Evolutionary conservation across 2,797 vertebrate genomes (phyloP), one percentile per base, ranked within the genome.

Genomic region (Paedocypris micromegethes): DNA sequence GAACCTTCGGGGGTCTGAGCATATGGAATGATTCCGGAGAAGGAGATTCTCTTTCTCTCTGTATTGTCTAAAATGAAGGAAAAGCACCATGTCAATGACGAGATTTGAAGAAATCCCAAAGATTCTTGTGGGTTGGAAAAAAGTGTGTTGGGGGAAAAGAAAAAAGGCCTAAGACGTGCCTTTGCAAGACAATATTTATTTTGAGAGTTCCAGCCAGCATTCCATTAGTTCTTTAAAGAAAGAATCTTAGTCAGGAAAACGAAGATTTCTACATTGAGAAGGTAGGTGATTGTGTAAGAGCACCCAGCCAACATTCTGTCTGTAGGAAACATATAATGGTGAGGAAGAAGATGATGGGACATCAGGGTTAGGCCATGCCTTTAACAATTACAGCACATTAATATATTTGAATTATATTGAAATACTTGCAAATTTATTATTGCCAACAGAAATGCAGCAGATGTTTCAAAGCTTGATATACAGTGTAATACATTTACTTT

Each of bases 1-100:
- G 92, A 92, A 99, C 96, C 96, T 99, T 94, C 91, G 93, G 95
- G 92, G 93, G 87, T 86, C 92, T 97, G 94, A 99, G 93, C 96
- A 99, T 99, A 95, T 97, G 95, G 94, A 97, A 97, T 92, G 93
- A 92, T 93, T 98, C 96, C 93, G 94, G 92, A 91, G 95, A 94
- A 90, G 95, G 96, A 88, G 96, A 97, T 87, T 94, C 94, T 97
- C 93, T 99, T 91, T 98, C 95, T 92, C 94, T 97, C 90, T 98
- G 95, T 92, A 96, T 92, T 84, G 91, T 99, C 96, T 99, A 98
- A 94, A 99, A 98, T 84, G 89, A 93, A 98, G 91, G 91, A 98
- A 90, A 97, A 96, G 93, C 89, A 97, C 88, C 83, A 85, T 80
- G 86, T 93, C 85, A 93, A 91, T 90, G 80, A 57, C 23, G 23